A percentile compares a stretch with the other conserved stretches of the same genome.
phyloP scores from a whole-genome alignment of 2,797 vertebrate species.

The Limosa lapponica region DNA sequence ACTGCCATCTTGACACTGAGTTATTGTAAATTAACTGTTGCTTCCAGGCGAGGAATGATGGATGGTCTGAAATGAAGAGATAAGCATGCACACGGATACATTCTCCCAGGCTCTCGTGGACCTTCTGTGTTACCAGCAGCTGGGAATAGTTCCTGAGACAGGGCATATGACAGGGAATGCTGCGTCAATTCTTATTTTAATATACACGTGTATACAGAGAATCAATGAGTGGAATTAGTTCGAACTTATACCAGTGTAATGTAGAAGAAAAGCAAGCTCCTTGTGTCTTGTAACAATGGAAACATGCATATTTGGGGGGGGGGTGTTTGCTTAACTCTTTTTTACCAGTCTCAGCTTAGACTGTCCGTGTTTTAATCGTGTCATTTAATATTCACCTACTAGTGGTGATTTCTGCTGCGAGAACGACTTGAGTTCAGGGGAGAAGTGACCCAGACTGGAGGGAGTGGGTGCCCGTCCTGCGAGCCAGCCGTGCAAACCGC shows the following conservation, averaged over 20 bases:
- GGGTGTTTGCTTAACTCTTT: neutral
- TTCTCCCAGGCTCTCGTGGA: slow-evolving; percentile 45
- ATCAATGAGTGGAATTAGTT: neutral
- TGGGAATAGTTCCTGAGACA: slow-evolving; percentile 38
- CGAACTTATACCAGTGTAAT: neutral
- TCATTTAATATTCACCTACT: neutral
- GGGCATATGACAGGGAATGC: neutral
- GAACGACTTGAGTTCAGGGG: neutral
- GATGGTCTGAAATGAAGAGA: slow-evolving; percentile 58
- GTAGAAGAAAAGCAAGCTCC: neutral
- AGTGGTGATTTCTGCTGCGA: neutral
- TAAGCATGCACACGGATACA: slow-evolving; percentile 7
- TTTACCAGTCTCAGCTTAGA: neutral
- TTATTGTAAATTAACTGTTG: slow-evolving; percentile 60
- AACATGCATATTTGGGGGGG: accelerated
- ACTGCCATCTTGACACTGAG: slow-evolving; percentile 15
- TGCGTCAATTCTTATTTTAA: neutral
- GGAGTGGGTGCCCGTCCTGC: accelerated
- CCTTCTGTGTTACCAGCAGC: slow-evolving; percentile 1
- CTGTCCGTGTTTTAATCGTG: neutral
- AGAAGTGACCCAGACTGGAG: neutral
- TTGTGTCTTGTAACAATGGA: neutral
- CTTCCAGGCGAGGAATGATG: slow-evolving; percentile 44
- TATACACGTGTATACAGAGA: neutral
- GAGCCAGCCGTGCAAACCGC: neutral